These are phyloP conservation scores for Sardina pilchardus DNA, from an alignment of 2,113 vertebrate genomes.

Conservation along the genomic window DNA sequence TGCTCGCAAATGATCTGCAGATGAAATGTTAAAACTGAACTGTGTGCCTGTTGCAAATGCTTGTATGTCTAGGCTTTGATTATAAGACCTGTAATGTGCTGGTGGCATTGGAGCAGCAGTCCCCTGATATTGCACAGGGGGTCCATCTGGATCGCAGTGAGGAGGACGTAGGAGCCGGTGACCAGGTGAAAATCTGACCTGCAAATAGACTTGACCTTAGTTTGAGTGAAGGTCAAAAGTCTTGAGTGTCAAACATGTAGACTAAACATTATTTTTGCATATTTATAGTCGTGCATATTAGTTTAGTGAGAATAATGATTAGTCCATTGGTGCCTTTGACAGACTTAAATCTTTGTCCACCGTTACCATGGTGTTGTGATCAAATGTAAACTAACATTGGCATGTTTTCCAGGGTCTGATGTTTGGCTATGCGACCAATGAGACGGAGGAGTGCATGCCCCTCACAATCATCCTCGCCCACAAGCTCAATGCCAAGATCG, in stretches of 20 bases:
- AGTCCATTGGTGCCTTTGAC: no score
- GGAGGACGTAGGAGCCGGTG: conserved; percentile 91
- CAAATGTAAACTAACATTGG: neutral
- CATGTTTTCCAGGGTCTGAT: conserved; percentile 80
- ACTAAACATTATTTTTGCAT: no score
- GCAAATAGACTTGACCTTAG: neutral
- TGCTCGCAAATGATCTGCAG: neutral
- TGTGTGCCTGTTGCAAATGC: neutral
- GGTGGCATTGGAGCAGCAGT: conserved; percentile 90
- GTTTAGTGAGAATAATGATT: no score
- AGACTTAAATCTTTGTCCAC: no score
- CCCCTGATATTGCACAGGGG: conserved; percentile 88
- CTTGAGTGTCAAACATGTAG: no score
- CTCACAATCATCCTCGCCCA: conserved; percentile 92
- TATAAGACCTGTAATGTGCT: conserved; percentile 76
- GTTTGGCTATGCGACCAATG: conserved; percentile 96
- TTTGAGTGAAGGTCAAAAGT: neutral
- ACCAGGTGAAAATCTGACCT: conserved; percentile 77
- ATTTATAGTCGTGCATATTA: no score
- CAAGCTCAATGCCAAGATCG: conserved; percentile 92
- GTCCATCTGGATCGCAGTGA: conserved; percentile 91
- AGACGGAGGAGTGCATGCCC: conserved; percentile 97
- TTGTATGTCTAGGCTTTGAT: conserved; percentile 80
- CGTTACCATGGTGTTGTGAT: no score
- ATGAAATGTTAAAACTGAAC: neutral